These are phyloP conservation scores for Stegophylla sp. DNA, from an alignment of 2,888 invertebrate species.

Conservation along the genomic window DNA sequence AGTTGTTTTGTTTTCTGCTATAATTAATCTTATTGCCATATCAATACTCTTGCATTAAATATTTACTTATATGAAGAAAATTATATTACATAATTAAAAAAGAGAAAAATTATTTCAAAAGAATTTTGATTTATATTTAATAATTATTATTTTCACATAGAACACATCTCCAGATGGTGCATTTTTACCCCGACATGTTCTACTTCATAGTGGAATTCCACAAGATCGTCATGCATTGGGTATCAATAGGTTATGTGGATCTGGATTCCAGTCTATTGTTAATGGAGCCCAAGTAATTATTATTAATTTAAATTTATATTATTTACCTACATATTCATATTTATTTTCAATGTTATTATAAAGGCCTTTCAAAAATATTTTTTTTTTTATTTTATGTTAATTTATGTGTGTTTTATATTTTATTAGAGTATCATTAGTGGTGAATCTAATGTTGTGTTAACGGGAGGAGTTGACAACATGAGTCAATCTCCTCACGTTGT, in stretches of 20 bases:
- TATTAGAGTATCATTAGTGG: slow-evolving; percentile 84
- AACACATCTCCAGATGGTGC: slow-evolving; percentile 81
- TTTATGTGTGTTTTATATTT: slow-evolving; percentile 56
- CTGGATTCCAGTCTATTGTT: slow-evolving; percentile 94
- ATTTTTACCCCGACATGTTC: slow-evolving; percentile 87
- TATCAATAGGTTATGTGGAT: slow-evolving; percentile 94
- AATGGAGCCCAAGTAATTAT: slow-evolving; percentile 85
- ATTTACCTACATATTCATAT: background rate
- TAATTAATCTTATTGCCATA: too few species aligned
- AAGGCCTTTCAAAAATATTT: background rate
- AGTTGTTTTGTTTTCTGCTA: too few species aligned
- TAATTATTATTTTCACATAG: slow-evolving; percentile 65
- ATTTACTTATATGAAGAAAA: too few species aligned
- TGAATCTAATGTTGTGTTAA: slow-evolving; percentile 82
- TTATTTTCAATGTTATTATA: background rate
- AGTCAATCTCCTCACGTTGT: slow-evolving; percentile 87
- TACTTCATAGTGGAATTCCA: slow-evolving; percentile 84
- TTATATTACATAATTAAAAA: too few species aligned
- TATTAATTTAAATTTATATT: background rate
- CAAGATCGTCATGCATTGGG: slow-evolving; percentile 82
- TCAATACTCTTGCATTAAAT: too few species aligned
- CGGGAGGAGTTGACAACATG: slow-evolving; percentile 97
- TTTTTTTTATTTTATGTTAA: background rate
- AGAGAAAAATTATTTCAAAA: too few species aligned
- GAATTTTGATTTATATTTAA: background rate